Base-by-base conservation (phyloP, 2,888 invertebrate genomes). In the Chalcosyrphus nemorum region DNA sequence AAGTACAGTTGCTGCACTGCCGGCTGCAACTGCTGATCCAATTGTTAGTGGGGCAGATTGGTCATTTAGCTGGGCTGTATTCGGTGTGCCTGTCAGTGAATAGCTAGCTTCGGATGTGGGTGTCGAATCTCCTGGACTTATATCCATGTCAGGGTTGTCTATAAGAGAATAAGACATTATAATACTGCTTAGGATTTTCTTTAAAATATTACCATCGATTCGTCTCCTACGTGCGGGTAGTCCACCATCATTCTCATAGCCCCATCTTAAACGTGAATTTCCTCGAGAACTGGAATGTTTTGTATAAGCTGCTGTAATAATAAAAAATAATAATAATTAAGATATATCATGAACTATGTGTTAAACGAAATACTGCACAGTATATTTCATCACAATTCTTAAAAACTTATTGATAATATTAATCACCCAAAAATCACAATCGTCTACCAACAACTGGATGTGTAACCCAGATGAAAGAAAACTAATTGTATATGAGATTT, bases 121-220 rank as follows among this genome's bases (percentile, higher is more conserved):
- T 85, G 97, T 97, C 90, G 97, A 97, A 89, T 96, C 95, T 87
- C 96, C 96, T 13, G 97, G 97, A 78, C 97, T 98, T 89, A 98
- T 97, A 89, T 98, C 98, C 97, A 98, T 97, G 89, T 98, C 98
- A 92, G 97, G 96, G 88, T 93, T 92, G 82, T 93, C 93, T 66
- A 92, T 92, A 89, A 29, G 24, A 21, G 35, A 29, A 6, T 54
- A 56, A 47, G 9, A 6, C 15, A 1, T 29, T 19, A 15, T 38
- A 5, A 21, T n/a, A 7, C 3, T 6, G 38, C 1, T 86, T 29
- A 57, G 41, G 2, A 27, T 47, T 9, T 45, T 47, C 19, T 86
- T 72, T 86, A 81, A 54, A 32, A 63, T 43, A 9, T 47, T 86
- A 91, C 90, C 90, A 88, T 92, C 92, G 88, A 90, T 89, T 87